Conservation (phyloP, 2,797 vertebrate species). For the Molossus alvarezi region DNA sequence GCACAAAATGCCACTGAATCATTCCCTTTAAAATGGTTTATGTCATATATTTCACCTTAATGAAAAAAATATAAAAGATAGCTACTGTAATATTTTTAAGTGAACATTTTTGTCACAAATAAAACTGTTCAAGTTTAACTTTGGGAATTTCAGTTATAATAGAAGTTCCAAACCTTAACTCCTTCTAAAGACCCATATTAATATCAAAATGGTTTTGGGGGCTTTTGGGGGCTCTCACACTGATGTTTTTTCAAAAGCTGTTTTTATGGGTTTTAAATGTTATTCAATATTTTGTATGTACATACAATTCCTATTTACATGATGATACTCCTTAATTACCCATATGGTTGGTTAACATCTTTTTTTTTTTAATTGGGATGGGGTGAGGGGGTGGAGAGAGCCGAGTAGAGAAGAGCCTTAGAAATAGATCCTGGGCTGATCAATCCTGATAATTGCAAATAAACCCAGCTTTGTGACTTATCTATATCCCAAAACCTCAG, state of each 20-base stretch:
- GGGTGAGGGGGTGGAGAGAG: background rate
- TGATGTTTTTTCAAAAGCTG: background rate
- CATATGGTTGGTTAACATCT: background rate
- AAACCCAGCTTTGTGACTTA: constrained; percentile 30
- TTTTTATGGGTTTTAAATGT: constrained; percentile 58
- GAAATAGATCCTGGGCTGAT: constrained; percentile 21
- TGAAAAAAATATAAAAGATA: background rate
- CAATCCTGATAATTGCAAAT: constrained; percentile 49
- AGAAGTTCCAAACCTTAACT: constrained; percentile 58
- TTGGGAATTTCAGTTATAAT: constrained; percentile 53
- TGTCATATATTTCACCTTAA: constrained; percentile 6
- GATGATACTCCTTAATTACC: background rate
- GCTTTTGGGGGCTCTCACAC: background rate
- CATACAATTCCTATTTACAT: constrained; percentile 23
- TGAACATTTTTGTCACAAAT: constrained; percentile 58
- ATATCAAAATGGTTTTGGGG: background rate
- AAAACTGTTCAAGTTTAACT: constrained; percentile 63
- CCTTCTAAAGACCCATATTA: constrained; percentile 34
- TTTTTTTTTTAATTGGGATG: background rate
- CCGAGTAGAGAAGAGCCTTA: constrained; percentile 27
- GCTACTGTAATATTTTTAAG: constrained; percentile 56
- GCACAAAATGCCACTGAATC: constrained; percentile 47
- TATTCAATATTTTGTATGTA: background rate
- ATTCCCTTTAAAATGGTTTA: constrained; percentile 63
- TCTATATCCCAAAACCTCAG: constrained; percentile 13